Evolutionary conservation across 1,140 invertebrate genomes (phyloP).

Genomic region (Formica exsecta): DNA sequence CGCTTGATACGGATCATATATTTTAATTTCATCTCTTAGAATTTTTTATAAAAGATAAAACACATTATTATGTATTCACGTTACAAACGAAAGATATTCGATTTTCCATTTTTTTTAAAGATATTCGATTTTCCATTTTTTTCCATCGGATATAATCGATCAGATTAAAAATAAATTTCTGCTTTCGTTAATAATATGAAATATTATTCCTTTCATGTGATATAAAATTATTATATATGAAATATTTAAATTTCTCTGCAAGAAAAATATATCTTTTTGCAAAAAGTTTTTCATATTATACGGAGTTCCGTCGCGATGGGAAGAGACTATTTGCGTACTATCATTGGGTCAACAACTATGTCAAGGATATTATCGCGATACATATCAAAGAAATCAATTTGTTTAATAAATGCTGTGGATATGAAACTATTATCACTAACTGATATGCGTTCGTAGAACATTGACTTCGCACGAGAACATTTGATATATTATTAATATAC

Average conservation of each 20-base stretch:
- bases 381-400: slow-evolving; percentile 71
- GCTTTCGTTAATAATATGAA: not conserved
- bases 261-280: not conserved
- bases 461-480: not conserved
- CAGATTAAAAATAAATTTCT: not conserved
- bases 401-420: slow-evolving; percentile 69
- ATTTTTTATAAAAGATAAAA: not conserved
- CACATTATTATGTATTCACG: not conserved
- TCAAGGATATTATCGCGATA: slow-evolving; percentile 62
- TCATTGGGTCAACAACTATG: slow-evolving; percentile 63
- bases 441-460: slow-evolving; percentile 6
- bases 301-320: not conserved
- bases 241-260: too few relatives aligned
- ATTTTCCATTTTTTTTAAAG: not conserved
- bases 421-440: not conserved
- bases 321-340: slow-evolving; percentile 42
- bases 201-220: not conserved
- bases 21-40: not conserved
- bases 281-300: not conserved
- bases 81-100: not conserved
- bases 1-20: not conserved
- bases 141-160: not conserved
- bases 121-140: too few relatives aligned
- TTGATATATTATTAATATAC: not conserved
- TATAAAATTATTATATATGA: not conserved